Conservation (phyloP, 2,888 invertebrate species). For the Latheticus oryzae region DNA sequence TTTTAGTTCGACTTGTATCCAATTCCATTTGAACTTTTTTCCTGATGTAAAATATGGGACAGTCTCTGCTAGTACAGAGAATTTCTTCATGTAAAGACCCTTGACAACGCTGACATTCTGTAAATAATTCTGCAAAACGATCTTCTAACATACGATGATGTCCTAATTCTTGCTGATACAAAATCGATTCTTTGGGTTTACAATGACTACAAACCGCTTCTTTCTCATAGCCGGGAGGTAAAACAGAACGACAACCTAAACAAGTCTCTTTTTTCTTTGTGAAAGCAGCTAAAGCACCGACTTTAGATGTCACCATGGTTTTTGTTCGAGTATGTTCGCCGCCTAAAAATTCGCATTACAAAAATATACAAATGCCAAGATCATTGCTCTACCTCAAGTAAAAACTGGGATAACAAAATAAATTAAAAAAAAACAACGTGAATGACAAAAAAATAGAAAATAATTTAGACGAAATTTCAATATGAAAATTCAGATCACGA, state of each 20-base stretch:
- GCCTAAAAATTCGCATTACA: constrained; percentile 67
- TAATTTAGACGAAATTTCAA: too few species aligned
- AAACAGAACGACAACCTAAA: constrained; percentile 92
- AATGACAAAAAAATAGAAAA: too few species aligned
- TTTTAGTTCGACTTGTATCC: constrained; percentile 83
- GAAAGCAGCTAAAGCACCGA: constrained; percentile 94
- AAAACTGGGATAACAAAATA: too few species aligned
- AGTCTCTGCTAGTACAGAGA: constrained; percentile 96
- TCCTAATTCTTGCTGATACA: constrained; percentile 86
- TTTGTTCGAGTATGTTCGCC: constrained; percentile 97
- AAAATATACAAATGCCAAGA: too few species aligned
- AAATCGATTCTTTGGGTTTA: constrained; percentile 79
- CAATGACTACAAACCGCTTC: constrained; percentile 84
- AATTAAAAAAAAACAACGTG: too few species aligned
- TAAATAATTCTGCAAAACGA: constrained; percentile 94
- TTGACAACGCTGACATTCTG: constrained; percentile 98
- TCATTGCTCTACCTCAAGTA: too few species aligned
- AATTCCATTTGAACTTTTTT: constrained; percentile 98
- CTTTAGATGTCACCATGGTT: constrained; percentile 92
- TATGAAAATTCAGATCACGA: too few species aligned
- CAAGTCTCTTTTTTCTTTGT: constrained; percentile 94
- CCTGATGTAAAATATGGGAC: constrained; percentile 99
- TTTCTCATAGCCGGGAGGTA: constrained; percentile 76
- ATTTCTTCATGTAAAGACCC: constrained; percentile 99
- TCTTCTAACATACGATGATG: constrained; percentile 85